Conservation (phyloP, 2,113 vertebrate genomes). For the Phaethornis superciliosus region DNA sequence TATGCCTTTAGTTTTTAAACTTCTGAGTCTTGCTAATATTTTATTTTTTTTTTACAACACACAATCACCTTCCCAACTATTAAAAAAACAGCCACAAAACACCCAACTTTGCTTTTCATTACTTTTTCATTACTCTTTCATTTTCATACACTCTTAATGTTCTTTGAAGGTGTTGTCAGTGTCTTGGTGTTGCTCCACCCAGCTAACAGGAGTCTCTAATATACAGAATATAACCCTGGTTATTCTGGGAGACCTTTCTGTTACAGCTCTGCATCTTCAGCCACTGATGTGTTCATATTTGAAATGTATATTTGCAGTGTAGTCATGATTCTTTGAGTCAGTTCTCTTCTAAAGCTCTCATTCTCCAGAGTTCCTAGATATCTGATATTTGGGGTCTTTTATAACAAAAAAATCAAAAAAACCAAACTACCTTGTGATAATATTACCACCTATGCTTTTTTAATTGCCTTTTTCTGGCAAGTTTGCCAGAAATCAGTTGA, state of each 20-base stretch:
- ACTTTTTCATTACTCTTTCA: not conserved
- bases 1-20: not conserved
- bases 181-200: not conserved
- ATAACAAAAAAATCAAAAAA: not conserved
- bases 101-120: not conserved
- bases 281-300: not conserved
- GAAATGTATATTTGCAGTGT: not conserved
- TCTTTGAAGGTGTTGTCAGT: not conserved
- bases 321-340: not conserved
- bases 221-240: not conserved
- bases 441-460: not conserved
- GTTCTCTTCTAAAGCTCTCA: not conserved
- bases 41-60: not conserved
- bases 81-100: too few species aligned
- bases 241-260: not conserved
- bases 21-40: not conserved
- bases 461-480: not conserved
- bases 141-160: fast-evolving
- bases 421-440: not conserved
- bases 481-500: not conserved
- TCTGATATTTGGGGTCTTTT: not conserved
- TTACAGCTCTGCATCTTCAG: not conserved
- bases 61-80: not conserved
- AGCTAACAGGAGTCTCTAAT: not conserved
- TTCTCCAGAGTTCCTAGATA: not conserved